Base-by-base conservation (phyloP, 2,113 vertebrate species). In the Meriones unguiculatus region DNA sequence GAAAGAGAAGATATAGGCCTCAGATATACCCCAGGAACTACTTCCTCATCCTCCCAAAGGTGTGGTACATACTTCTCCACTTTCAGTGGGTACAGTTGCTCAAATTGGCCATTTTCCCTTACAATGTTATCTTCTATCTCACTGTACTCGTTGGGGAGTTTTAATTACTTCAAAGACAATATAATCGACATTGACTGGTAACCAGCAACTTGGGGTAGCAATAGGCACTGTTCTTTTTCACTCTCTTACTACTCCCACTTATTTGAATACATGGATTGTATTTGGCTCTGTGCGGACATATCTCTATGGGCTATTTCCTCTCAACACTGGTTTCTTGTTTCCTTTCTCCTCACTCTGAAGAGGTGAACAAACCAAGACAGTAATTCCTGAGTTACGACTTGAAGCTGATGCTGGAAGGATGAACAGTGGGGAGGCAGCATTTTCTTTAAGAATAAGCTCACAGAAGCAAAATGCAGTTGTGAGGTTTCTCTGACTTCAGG, bases 381-480 rank as follows among this genome's bases (percentile, higher is more conserved):
- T 18, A 32, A 24, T 30, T 90, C 17, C 30, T 20, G 18, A 84
- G 50, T 25, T 4, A 50, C 7, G 35, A 90, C 5, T 25, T 24
- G 12, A 70, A 22, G n/a, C 15, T 0, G 3, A 32, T 3, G 59
- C 9, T 64, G 18, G 8, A 35, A 15, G 12, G 52, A 4, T 0
- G 3, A 75, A 35, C 22, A n/a, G 1, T 6, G 0, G 11, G 0
- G 20, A 59, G 11, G 17, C 3, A 10, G 2, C 3, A 1, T 4
- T 38, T 76, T 22, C 69, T 72, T 72, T 35, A 35, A 41, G 9
- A 20, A 28, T 28, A 3, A 41, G 22, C 11, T 25, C 41, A 28
- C 10, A 5, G 41, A 41, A 17, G 7, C 0, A 5, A 75, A 25
- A 1, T 0, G 54, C 17, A 35, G 3, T 1, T 32, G 14, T 18